Base-by-base conservation (phyloP, 2,113 vertebrate species). In the Syngnathus typhle region DNA sequence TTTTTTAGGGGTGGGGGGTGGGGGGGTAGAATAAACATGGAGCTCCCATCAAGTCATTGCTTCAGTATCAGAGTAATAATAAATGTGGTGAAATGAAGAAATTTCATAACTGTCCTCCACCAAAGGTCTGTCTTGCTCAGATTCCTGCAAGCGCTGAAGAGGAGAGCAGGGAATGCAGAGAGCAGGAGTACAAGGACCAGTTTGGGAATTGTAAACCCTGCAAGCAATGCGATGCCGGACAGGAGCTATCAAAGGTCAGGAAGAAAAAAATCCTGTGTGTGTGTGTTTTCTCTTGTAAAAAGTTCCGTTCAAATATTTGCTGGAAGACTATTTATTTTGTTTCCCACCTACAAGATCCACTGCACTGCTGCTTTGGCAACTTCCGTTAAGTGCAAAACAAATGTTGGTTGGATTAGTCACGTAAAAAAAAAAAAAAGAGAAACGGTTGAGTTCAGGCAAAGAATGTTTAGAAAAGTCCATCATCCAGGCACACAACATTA, bases 221-320 rank as follows among this genome's bases (percentile, higher is more conserved):
- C 88, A 91, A 88, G 75, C 95, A 95, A 60, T 99, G 96, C 69
- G 94, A 95, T n/a, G 95, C 96, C 4, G 96, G 96, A 80, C 93
- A 95, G 90, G 96, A 99, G 70, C 87, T 98, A 19, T 99, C 97
- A 67, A 98, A 98, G 94, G 97, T 96, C 67, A 46, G 82, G 55
- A 11, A 21, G 36, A 27, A n/a, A 13, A 41, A 5, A 6, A 19
- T 39, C n/a, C 7, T n/a, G 19, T 41, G 21, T 62, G 60, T 44
- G n/a, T 62, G 36, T 60, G 7, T 60, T 38, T 11, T 38, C 37
- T 39, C 37, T 21, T 10, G 8, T 15, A 21, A 39, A 60, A 60
- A 13, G 36, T 39, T 60, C 16, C 5, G 21, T 62, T 62, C 16
- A 75, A 60, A 32, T 19, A 55, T 21, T 68, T 62, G 44, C 23